phyloP scores from a whole-genome alignment of 1,140 invertebrate species.

The Zaprionus ornatus region DNA sequence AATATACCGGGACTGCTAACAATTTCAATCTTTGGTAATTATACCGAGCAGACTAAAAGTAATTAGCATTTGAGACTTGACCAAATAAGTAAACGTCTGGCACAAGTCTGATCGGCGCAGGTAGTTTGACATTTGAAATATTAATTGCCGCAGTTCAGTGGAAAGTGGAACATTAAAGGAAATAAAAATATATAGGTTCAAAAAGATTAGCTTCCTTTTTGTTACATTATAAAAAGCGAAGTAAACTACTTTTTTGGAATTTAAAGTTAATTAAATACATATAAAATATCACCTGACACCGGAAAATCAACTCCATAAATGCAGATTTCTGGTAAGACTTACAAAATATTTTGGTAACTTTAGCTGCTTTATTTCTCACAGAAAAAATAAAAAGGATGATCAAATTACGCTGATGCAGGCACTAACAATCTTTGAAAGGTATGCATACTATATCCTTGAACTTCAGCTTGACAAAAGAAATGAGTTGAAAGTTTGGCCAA shows the following conservation, averaged over 20 bases:
- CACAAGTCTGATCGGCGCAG: slow-evolving; percentile 15
- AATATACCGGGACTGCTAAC: slow-evolving; percentile 45
- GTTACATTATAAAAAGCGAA: too few relatives aligned
- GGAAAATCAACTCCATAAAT: slow-evolving; percentile 8
- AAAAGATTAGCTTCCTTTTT: too few relatives aligned
- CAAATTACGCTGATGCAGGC: slow-evolving; percentile 61
- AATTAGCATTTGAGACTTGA: slow-evolving; percentile 69
- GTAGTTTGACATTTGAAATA: slow-evolving; percentile 9
- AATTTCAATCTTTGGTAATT: slow-evolving; percentile 52
- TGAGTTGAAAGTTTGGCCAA: slow-evolving; percentile 46
- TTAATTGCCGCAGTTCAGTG: neutral
- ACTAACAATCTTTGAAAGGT: slow-evolving; percentile 44
- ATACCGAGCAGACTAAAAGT: slow-evolving; percentile 70
- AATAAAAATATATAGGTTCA: too few relatives aligned
- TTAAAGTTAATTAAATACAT: neutral
- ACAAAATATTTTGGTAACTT: slow-evolving; percentile 55
- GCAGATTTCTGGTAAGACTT: slow-evolving; percentile 37
- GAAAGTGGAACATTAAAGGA: neutral
- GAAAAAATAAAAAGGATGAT: slow-evolving; percentile 34
- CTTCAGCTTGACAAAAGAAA: slow-evolving; percentile 68
- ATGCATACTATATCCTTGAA: slow-evolving; percentile 68
- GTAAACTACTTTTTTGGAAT: too few relatives aligned
- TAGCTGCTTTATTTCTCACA: slow-evolving; percentile 42
- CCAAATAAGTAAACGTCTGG: slow-evolving; percentile 31
- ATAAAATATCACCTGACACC: neutral